Evolutionary conservation across 53 echinoderm and acorn worm genomes (phyloP), one percentile per base, ranked within the genome.

Genomic region (Zoroaster sp.): DNA sequence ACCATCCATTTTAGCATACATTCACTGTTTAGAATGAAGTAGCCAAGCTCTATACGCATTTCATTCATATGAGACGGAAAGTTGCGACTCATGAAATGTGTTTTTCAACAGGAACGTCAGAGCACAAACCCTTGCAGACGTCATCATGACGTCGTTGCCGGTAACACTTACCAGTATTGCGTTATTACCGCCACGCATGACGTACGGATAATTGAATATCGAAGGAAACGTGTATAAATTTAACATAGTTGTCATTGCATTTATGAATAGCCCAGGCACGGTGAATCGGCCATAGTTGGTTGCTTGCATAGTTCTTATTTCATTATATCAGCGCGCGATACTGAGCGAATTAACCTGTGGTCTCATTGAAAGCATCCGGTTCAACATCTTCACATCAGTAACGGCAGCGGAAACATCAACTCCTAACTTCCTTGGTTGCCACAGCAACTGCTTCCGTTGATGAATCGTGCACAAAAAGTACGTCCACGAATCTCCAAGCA

Each of bases 331-430:
- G 33, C 18, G 82, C 23, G 67, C 59, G 53, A 44, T 21, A 59
- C 39, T 37, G 59, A 63, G 37, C 35, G 78, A 35, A 78, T 59
- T 59, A 59, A 79, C 79, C 23, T 55, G 37, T 31, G 42, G 13
- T 17, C 34, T 83, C 43, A 40, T 44, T 34, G 67, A 68, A 43
- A 15, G 42, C 69, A 83, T 44, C 67, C 83, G 83, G 40, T 66
- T 43, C 1, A 30, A 66, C 66, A 67, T 83, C 67, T 66, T 45
- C 83, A 21, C 46, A 43, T 68, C 44, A 42, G 14, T 67, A 74
- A 31, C 47, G 70, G 47, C 85, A 85, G 25, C 85, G 85, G 85
- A 85, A 85, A 85, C 69, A 85, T 85, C 49, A 85, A 85, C 46
- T 46, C 85, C 70, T 85, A 45, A 66, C 54, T 85, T 66, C 85